Base-by-base conservation (phyloP, 2,113 vertebrate genomes). In the Emydura subglobosa region DNA sequence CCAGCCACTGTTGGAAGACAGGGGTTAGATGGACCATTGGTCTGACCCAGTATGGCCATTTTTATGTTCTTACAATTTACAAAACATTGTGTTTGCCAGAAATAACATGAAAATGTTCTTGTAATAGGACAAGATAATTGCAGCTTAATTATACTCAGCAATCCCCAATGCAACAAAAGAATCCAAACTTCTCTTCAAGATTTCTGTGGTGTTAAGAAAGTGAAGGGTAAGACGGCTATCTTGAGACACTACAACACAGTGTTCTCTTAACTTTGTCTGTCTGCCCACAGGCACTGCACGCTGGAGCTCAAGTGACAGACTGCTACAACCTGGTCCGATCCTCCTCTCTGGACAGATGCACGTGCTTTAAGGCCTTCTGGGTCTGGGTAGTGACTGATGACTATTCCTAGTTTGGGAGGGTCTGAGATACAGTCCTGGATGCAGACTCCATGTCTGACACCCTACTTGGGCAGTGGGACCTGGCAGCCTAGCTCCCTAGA, bases 1-100 rank as follows among this genome's bases (percentile, higher is more conserved):
- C 4, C 51, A 53, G 51, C 51, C 51, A 17, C 14, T 13, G 51
- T 16, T 17, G 16, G 51, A 53, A 53, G 14, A 53, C 16, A 53
- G 51, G 59, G 29, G 27, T 29, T 31, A 61, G 27, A 61, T 5
- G 13, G 27, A 31, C 59, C 12, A 61, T 29, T 7, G 59, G 29
- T 61, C 59, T 61, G 29, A 61, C 29, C 5, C 11, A 31, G 5
- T 13, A 85, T 31, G 29, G 59, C n/a, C 83, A 51, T 76, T 76
- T 83, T 44, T 78, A 7, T 78, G 53, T 39, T 51, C 12, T 57
- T 83, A 17, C 13, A 5, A 82, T 34, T 55, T 44, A 27, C 39
- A 34, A n/a, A 57, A 87, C 51, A 12, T 87, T 90, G 42, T 83
- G 74, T 90, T 94, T 96, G 94, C 54, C 83, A 51, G 65, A 90